Percentiles rank a stretch among this genome's conserved stretches.
These are phyloP conservation scores for Liparis tanakae DNA, from an alignment of 2,797 vertebrate species.

Conservation along the genomic window DNA sequence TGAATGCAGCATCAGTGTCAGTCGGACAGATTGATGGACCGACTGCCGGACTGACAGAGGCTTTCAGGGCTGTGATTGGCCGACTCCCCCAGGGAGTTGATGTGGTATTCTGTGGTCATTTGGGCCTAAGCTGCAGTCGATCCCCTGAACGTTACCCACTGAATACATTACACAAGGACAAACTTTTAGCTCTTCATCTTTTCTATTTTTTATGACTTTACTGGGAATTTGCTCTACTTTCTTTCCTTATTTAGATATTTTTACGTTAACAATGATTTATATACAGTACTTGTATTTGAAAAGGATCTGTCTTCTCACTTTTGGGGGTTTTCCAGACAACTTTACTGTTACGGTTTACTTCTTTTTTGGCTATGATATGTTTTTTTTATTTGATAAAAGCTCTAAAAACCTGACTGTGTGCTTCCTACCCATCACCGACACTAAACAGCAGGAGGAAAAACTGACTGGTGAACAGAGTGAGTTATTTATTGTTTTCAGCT, in stretches of 20 bases:
- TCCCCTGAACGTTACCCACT: slow-evolving; percentile 51
- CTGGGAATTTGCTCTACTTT: neutral
- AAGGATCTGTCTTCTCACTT: neutral
- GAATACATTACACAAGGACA: slow-evolving; percentile 46
- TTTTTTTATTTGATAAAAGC: neutral
- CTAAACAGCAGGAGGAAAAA: neutral
- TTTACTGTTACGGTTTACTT: neutral
- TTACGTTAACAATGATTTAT: neutral
- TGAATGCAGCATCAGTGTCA: slow-evolving; percentile 52
- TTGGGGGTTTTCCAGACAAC: neutral
- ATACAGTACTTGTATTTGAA: neutral
- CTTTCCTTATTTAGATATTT: neutral
- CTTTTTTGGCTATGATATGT: neutral
- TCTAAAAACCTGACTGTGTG: neutral
- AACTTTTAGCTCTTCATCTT: slow-evolving; percentile 21
- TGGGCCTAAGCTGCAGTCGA: slow-evolving; percentile 47
- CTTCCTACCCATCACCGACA: neutral
- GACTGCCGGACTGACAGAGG: slow-evolving; percentile 38
- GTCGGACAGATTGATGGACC: slow-evolving; percentile 37
- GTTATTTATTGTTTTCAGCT: neutral
- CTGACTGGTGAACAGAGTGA: neutral
- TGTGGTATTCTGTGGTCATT: slow-evolving; percentile 61
- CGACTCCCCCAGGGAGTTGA: slow-evolving; percentile 26
- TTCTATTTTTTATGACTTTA: slow-evolving; percentile 11
- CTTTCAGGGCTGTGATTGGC: slow-evolving; percentile 42